These are phyloP conservation scores for Cyprinodon tularosa DNA, from an alignment of 2,113 vertebrate genomes.

Conservation along the genomic window DNA sequence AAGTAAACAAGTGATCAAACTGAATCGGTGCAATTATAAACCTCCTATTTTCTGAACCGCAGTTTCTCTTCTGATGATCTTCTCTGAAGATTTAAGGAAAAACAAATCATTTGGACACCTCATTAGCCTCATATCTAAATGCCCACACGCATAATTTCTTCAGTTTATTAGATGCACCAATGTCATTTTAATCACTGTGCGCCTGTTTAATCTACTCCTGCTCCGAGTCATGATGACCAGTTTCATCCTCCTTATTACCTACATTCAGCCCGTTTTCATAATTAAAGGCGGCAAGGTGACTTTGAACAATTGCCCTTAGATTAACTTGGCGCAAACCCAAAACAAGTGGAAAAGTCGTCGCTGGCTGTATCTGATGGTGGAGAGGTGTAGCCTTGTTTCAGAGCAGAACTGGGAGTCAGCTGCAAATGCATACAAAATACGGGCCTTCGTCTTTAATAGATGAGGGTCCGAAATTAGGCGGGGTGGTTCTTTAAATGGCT, in stretches of 20 bases:
- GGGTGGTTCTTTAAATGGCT: conserved; percentile 63
- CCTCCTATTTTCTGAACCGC: neutral
- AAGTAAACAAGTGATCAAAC: neutral
- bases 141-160: neutral
- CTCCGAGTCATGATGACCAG: neutral
- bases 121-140: conserved; percentile 2
- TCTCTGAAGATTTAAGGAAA: conserved; percentile 9
- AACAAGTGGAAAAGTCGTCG: neutral
- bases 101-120: neutral
- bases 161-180: neutral
- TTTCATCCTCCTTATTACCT: conserved; percentile 16
- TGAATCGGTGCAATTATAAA: conserved; percentile 8
- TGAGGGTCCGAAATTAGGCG: conserved; percentile 38
- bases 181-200: neutral
- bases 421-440: conserved; percentile 7
- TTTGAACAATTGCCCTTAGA: conserved; percentile 45
- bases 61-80: neutral
- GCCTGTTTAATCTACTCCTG: conserved; percentile 5
- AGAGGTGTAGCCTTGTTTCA: conserved; percentile 19
- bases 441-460: conserved; percentile 41
- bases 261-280: conserved; percentile 28
- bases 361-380: conserved; percentile 1
- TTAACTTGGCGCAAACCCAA: conserved; percentile 7
- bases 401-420: conserved; percentile 11
- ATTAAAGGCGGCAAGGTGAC: conserved; percentile 41